These are phyloP conservation scores for Pseudomyrmex gracilis DNA, from an alignment of 1,140 invertebrate genomes.

Conservation along the genomic window DNA sequence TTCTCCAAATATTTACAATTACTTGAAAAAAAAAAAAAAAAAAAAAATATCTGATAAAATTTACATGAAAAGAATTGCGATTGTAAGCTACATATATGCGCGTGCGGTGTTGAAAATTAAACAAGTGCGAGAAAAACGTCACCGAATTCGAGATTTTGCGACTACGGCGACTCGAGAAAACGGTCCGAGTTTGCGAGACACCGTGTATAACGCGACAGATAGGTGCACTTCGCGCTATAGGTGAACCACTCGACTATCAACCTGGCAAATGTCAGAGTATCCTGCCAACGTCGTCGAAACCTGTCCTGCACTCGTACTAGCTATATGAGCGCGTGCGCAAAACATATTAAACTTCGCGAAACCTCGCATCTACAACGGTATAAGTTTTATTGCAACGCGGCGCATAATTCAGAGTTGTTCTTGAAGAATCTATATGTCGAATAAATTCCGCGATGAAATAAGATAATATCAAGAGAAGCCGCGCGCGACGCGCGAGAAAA, in stretches of 20 bases:
- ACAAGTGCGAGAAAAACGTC: not conserved
- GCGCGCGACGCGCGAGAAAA: too few relatives aligned
- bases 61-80: too few relatives aligned
- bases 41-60: too few relatives aligned
- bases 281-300: constrained; percentile 64
- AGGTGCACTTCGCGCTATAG: constrained; percentile 68
- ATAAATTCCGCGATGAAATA: too few relatives aligned
- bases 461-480: too few relatives aligned
- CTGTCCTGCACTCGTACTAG: constrained; percentile 58
- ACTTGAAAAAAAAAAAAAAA: too few relatives aligned
- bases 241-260: constrained; percentile 76
- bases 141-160: too few relatives aligned
- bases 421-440: too few relatives aligned
- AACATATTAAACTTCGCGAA: constrained; percentile 53
- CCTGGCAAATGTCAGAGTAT: constrained; percentile 78
- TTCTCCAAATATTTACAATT: too few relatives aligned
- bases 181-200: constrained; percentile 32
- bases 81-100: too few relatives aligned
- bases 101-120: too few relatives aligned
- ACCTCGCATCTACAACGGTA: constrained; percentile 45
- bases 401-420: constrained; percentile 33
- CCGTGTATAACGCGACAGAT: constrained; percentile 56
- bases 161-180: not conserved
- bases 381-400: constrained; percentile 27
- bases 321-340: constrained; percentile 29